Evolutionary conservation across 1,140 invertebrate species (phyloP), one percentile per base, ranked within the genome.

Genomic region (Platorchestia sp.): DNA sequence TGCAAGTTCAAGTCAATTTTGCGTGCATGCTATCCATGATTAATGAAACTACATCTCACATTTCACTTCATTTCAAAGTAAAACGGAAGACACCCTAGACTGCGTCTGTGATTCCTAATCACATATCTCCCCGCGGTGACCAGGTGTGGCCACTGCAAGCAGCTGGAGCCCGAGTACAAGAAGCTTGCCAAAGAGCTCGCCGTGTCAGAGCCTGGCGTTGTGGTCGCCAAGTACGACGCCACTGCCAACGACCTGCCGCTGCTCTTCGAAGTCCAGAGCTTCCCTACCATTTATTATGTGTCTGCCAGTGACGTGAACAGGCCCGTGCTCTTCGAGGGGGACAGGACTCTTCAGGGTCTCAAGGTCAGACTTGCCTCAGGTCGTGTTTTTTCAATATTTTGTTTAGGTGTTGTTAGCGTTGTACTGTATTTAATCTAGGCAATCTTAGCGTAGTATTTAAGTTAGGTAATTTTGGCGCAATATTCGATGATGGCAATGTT

Each of bases 181-280:
- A 97, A 97, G 96, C 87, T 97, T 19, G 97, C 97, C 40, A 97
- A 97, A 95, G 96, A 97, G 47, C 96, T 97, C 95, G 95, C 95
- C 14, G 96, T 96, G 45, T 96, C 97, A 95, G 97, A 97, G 95
- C 96, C 97, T 59, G 97, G 97, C 91, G 90, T 98, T 41, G 96
- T 97, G 10, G 97, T 98, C 45, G 97, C 97, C 5, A 98, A 98
- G 97, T 97, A 97, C 96, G 97, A 98, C 97, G 97, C 97, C 19
- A 97, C 97, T 41, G 97, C 97, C 43, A 98, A 98, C 96, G 97
- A 98, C 96, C 96, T 97, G 86, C 97, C 97, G 45, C 97, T 97
- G 47, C 96, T 97, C 51, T 97, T 97, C 96, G 96, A 97, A 59
- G 97, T 98, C 14, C 97, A 97, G 95, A 97, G 97, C 16, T 98